Conservation (phyloP, 1,140 invertebrate species). For the Bombus turneri region DNA sequence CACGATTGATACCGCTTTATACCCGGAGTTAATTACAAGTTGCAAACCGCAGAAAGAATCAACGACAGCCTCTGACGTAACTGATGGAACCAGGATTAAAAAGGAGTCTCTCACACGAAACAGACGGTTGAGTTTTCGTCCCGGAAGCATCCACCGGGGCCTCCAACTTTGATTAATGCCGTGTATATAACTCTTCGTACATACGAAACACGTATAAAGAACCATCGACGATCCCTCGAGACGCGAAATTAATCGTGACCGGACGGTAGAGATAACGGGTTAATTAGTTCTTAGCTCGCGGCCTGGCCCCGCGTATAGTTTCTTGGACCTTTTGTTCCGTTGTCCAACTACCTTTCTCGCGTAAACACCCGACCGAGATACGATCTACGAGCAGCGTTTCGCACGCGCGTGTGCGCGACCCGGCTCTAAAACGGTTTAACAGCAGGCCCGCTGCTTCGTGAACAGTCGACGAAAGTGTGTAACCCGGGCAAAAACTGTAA, state of each 20-base stretch:
- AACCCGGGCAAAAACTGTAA: slow-evolving; percentile 54
- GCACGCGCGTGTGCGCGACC: not conserved
- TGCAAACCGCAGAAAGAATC: not conserved
- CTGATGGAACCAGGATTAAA: not conserved
- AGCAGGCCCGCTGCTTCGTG: not conserved
- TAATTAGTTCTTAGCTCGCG: slow-evolving; percentile 67
- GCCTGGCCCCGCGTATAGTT: not conserved
- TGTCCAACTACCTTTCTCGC: slow-evolving; percentile 37
- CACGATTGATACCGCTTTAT: not conserved
- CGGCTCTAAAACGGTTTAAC: not conserved
- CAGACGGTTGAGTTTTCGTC: slow-evolving; percentile 9
- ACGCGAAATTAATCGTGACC: slow-evolving; percentile 75
- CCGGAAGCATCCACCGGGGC: slow-evolving; percentile 1
- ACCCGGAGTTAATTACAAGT: not conserved
- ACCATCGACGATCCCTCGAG: slow-evolving; percentile 46
- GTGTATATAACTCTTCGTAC: not conserved
- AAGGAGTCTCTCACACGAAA: not conserved
- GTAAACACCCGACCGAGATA: slow-evolving; percentile 44
- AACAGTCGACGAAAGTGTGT: not conserved
- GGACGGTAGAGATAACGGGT: slow-evolving; percentile 70
- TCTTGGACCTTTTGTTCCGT: slow-evolving; percentile 17
- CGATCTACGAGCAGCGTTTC: slow-evolving; percentile 38
- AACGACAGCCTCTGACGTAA: not conserved
- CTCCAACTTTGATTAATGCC: slow-evolving; percentile 52
- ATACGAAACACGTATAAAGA: slow-evolving; percentile 38